A percentile compares a stretch with the other conserved stretches of the same genome.
Evolutionary conservation across 2,888 invertebrate species (phyloP).

Genomic region (Busseola fusca): DNA sequence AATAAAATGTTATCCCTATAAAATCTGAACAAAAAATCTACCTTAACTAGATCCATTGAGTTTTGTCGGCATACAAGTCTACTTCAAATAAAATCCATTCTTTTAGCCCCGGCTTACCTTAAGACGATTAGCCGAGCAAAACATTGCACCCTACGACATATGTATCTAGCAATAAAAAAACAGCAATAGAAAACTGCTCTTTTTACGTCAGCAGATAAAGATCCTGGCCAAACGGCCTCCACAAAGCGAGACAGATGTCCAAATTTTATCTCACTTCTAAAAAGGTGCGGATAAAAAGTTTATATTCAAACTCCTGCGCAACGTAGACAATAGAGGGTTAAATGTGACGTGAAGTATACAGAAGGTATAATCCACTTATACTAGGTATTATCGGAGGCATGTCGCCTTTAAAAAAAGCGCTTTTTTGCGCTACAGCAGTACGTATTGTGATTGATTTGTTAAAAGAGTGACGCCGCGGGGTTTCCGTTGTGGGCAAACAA

Average conservation of each 20-base stretch:
- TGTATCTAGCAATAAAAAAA: conserved; percentile 42
- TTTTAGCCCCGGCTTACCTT: conserved; percentile 50
- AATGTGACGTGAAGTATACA: conserved; percentile 86
- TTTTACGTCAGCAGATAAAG: conserved; percentile 73
- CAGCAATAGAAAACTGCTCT: conserved; percentile 70
- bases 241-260: conserved; percentile 84
- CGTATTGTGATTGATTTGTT: conserved; percentile 83
- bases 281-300: conserved; percentile 76
- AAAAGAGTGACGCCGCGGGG: conserved; percentile 85
- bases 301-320: conserved; percentile 82
- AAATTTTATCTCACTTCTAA: conserved; percentile 74
- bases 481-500: conserved; percentile 82
- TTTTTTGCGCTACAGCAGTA: conserved; percentile 60
- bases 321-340: conserved; percentile 80
- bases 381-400: conserved; percentile 74
- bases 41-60: conserved; percentile 1
- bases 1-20: not conserved
- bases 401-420: conserved; percentile 81
- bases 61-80: conserved; percentile 28
- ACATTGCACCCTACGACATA: conserved; percentile 56
- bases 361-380: conserved; percentile 87
- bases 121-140: conserved; percentile 59
- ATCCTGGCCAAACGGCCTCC: conserved; percentile 71
- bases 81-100: conserved; percentile 48
- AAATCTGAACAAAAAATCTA: conserved; percentile 21